Conservation (phyloP, 1,140 invertebrate genomes). For the Zaprionus gabonicus region DNA sequence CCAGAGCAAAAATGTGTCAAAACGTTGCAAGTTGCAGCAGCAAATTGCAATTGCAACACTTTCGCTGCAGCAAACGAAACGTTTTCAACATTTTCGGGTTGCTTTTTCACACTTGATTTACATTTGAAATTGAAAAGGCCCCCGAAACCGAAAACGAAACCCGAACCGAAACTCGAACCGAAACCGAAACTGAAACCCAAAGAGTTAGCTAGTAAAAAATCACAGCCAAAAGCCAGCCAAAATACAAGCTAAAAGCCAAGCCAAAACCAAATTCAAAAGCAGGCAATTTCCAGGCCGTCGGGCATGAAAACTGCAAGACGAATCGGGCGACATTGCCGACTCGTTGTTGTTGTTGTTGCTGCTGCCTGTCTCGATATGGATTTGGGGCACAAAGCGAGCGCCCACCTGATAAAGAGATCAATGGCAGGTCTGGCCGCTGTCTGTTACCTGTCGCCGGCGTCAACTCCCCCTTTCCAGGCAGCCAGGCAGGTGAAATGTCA, state of each 20-base stretch:
- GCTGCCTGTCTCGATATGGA: conserved; percentile 54
- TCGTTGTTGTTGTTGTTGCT: conserved; percentile 25
- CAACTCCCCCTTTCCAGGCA: neutral
- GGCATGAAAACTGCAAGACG: conserved; percentile 80
- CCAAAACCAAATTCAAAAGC: conserved; percentile 33
- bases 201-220: neutral
- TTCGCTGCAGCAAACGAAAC: conserved; percentile 61
- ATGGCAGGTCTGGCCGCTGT: conserved; percentile 50
- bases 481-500: conserved; percentile 74
- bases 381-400: conserved; percentile 55
- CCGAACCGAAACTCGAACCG: conserved; percentile 51
- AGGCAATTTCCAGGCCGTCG: conserved; percentile 58
- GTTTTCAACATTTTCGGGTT: conserved; percentile 13
- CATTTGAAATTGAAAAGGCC: conserved; percentile 81
- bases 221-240: conserved; percentile 35
- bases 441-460: conserved; percentile 14
- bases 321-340: conserved; percentile 72
- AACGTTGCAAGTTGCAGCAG: conserved; percentile 68
- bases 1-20: conserved; percentile 75
- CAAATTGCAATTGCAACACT: conserved; percentile 82
- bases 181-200: conserved; percentile 31
- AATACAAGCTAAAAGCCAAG: conserved; percentile 25
- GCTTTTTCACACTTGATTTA: conserved; percentile 80
- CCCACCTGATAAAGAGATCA: conserved; percentile 71
- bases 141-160: conserved; percentile 53